phyloP scores from a whole-genome alignment of 2,888 invertebrate genomes.

The Stramonita haemastoma region DNA sequence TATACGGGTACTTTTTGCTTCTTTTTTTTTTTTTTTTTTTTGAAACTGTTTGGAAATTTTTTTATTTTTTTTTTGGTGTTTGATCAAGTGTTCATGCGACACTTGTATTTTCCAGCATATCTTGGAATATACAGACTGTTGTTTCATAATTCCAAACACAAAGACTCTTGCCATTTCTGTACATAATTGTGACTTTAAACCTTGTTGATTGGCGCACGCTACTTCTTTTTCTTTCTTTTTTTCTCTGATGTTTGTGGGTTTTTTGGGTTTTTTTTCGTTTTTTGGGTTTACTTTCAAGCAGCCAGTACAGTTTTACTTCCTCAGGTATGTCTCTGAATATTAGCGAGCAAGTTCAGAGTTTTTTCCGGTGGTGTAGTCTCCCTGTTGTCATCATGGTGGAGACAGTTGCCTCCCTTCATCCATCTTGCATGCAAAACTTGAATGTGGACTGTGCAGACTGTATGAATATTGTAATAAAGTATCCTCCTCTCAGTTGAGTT shows the following conservation, averaged over 20 bases:
- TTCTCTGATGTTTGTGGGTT: not conserved
- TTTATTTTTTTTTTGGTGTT: not conserved
- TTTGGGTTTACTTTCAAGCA: not conserved
- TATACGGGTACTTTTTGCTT: slow-evolving; percentile 15
- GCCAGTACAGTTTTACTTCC: not conserved
- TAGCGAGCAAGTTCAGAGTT: not conserved
- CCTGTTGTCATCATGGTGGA: too few relatives aligned
- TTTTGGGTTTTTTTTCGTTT: not conserved
- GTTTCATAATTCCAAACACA: not conserved
- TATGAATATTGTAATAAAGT: too few relatives aligned
- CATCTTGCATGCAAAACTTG: too few relatives aligned
- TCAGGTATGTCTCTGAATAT: not conserved
- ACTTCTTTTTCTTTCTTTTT: not conserved
- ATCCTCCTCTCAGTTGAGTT: too few relatives aligned
- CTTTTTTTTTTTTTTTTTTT: not conserved
- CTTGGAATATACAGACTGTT: not conserved
- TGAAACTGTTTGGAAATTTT: not conserved
- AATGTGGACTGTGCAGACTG: too few relatives aligned
- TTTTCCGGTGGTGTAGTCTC: too few relatives aligned
- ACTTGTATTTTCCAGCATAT: slow-evolving; percentile 13
- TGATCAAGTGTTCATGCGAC: not conserved
- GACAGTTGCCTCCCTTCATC: too few relatives aligned
- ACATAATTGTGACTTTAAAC: not conserved
- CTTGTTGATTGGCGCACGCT: slow-evolving; percentile 1
- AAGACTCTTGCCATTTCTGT: slow-evolving; percentile 19